Evolutionary conservation across 2,797 vertebrate genomes (phyloP), one percentile per base, ranked within the genome.

Genomic region (Myotis myotis): DNA sequence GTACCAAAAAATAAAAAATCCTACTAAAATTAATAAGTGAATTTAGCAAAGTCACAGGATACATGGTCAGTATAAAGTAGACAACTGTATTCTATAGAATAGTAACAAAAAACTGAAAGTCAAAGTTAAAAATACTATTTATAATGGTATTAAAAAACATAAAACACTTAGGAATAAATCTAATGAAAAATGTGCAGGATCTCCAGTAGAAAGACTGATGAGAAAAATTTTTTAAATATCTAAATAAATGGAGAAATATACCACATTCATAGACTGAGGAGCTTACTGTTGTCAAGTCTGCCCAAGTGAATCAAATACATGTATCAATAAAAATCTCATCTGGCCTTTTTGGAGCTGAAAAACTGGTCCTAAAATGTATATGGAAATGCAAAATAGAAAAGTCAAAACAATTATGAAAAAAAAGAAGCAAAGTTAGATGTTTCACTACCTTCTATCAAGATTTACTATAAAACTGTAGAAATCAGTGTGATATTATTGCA

Each of bases 321-420:
- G 19, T 53, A 66, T 68, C 4, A 70, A 51, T 23, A 28, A 78
- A 87, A 68, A 76, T 47, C 17, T n/a, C 71, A 91, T 38, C 30
- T 85, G 33, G 38, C 66, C 38, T 89, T 79, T 95, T 53, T 49
- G n/a, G n/a, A 92, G 36, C 5, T 95, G 41, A 83, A 92, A 92
- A 89, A 51, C 53, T 60, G 41, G 49, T 64, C 82, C 62, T 76
- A 88, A 95, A 64, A 72, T 74, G 28, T 53, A 88, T 55, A 89
- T 7, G n/a, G 51, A 78, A 92, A 83, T 33, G 4, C 44, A 88
- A 71, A 93, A 38, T 36, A 79, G 25, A 92, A 55, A 44, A 84
- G 74, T 20, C n/a, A 87, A 89, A 84, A 79, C 16, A 71, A 66
- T 57, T 57, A 38, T 51, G 76, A 82, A 87, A 71, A 30, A 83